phyloP scores from a whole-genome alignment of 2,797 vertebrate genomes.

The Apodemus agrarius region DNA sequence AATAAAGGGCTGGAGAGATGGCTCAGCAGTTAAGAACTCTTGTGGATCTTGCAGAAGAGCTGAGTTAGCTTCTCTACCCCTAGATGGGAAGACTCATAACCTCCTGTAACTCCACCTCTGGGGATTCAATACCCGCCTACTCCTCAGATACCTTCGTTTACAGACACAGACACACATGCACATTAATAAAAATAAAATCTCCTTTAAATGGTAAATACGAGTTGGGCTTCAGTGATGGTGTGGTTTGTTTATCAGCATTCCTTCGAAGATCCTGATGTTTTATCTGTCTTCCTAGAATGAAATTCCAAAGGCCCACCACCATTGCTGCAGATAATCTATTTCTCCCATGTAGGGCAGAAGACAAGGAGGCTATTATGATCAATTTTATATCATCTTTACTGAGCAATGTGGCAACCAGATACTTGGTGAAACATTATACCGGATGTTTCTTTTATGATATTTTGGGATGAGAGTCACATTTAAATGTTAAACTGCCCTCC shows the following conservation, averaged over 20 bases:
- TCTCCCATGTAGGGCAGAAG: not conserved
- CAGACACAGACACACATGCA: not conserved
- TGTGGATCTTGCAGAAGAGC: not conserved
- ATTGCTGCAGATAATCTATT: constrained; percentile 1
- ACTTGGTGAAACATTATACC: not conserved
- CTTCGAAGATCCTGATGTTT: constrained; percentile 35
- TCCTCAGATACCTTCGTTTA: not conserved
- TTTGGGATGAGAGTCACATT: not conserved
- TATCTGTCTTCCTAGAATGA: not conserved
- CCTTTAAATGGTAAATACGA: not conserved
- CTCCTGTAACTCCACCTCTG: not conserved
- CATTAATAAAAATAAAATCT: not conserved
- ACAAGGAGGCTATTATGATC: not conserved
- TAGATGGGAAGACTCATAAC: not conserved
- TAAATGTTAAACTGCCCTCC: not conserved
- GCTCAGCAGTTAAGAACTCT: not conserved
- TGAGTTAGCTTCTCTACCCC: not conserved
- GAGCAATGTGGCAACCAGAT: not conserved
- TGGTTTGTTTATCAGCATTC: constrained; percentile 49
- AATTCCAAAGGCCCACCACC: constrained; percentile 38
- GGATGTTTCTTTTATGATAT: not conserved
- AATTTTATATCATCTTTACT: not conserved
- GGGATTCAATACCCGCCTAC: not conserved
- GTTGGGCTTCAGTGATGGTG: constrained; percentile 18
- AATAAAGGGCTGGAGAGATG: not conserved